Evolutionary conservation across 1,140 invertebrate genomes (phyloP), one percentile per base, ranked within the genome.

Genomic region (Magallana ariakensis): DNA sequence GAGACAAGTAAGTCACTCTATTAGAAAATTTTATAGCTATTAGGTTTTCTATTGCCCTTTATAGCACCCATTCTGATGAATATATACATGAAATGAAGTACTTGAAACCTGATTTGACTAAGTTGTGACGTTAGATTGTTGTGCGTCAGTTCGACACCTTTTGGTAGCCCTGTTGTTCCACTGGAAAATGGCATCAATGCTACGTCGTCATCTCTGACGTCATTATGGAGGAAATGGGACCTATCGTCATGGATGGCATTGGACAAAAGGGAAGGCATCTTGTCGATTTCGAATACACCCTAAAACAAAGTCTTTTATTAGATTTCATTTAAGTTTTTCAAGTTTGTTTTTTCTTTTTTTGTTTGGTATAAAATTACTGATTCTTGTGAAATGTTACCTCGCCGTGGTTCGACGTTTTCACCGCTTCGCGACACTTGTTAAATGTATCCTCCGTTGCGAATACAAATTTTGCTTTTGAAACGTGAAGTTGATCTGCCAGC

Each of bases 271-370:
- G 87, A 26, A 86, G 82, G 26, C 53, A 22, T 22, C 33, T 87
- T 58, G 2, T 86, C 90, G 7, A 91, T 55, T 10, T 89, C 87
- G 56, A 98, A 97, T 96, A 90, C 82, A 19, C 86, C 53, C 90
- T 91, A 70, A 26, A 90, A 87, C 54, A 15, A 13, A 54, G 22
- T 9, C 13, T 0, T 53, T 22, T 56, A 55, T 7, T 22, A 19
- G n/a, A 60, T 62, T 55, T n/a, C n/a, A 56, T 11, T 46, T 2
- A 46, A 46, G 0, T 46, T 46, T 46, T 46, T 46, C n/a, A n/a
- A n/a, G n/a, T 46, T 4, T 5, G 3, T 5, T 5, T 46, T 46
- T 46, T 46, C 33, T 46, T 46, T 2, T 46, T 46, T 5, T 46
- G 33, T 46, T 46, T 46, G n/a, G n/a, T n/a, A n/a, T n/a, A n/a